Evolutionary conservation across 92 coral and sea anemone genomes (phyloP), one percentile per base, ranked within the genome.

Genomic region (Pocillopora meandrina): DNA sequence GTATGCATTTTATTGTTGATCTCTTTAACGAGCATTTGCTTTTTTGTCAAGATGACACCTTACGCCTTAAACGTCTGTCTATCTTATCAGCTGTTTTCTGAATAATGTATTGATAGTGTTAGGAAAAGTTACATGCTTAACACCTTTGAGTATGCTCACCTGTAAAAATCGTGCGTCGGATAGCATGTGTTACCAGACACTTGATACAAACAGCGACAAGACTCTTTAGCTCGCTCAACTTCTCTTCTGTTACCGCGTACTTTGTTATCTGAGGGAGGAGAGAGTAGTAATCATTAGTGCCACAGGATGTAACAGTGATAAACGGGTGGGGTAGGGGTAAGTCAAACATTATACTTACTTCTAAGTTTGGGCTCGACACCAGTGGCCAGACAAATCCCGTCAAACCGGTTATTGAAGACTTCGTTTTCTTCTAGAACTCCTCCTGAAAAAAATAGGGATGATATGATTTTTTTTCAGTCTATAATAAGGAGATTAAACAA

Each of bases 101-200:
- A 0, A 42, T 19, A 64, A 64, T 3, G 19, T 20, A 17, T 26
- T 64, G 68, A 5, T 12, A 19, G 0, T 62, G 9, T 62, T 6
- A 64, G 23, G 21, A 62, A 62, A 64, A 64, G 23, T 26, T 11
- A 64, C 16, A n/a, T 11, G 58, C 19, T 3, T 18, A 5, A 52
- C 26, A 31, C 35, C n/a, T 21, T 42, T 61, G 52, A 19, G 62
- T 13, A 33, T 18, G 78, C 90, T 65, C 65, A 95, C 98, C 95
- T 94, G 90, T 94, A 96, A 65, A 96, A 96, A 75, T 96, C 98
- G 76, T 96, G 98, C 98, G 94, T 94, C 14, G 98, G 98, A 73
- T 90, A 94, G 47, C 98, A 96, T 13, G 98, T 90, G 84, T 94
- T 96, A 2, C 98, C 98, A 59, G 98, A 96, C 15, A 96, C 94